Evolutionary conservation across 2,888 invertebrate genomes (phyloP), one percentile per base, ranked within the genome.

Genomic region (Scaptomyza cyrtandrae): DNA sequence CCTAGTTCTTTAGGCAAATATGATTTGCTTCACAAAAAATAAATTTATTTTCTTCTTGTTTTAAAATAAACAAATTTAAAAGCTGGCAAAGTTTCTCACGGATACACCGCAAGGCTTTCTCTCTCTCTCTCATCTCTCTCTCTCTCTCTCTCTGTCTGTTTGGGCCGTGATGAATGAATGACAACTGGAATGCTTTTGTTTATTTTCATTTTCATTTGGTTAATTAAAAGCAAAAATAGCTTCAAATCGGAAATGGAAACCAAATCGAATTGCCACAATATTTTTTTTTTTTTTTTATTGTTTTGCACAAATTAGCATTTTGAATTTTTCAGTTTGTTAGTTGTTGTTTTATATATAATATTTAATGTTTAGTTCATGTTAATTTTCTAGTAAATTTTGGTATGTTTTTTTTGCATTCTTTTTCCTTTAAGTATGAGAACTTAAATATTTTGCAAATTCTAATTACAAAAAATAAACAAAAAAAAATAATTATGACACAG

Each of bases 141-240:
- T 29, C 29, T 7, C 29, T 29, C 29, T 1, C 29, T 29, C 48
- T 11, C 14, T 33, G 0, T 33, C 33, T 10, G 11, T 3, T 11
- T 29, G 1, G 2, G n/a, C 2, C 39, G 43, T 74, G 89, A 82
- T 88, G 89, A 80, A 86, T 88, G 89, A 80, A 87, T 66, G 82
- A 87, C 82, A 82, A 87, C 89, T 82, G 82, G 88, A 81, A 86
- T 33, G 16, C 35, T 16, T 48, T 19, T 50, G 16, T 13, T 49
- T 49, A 29, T 35, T n/a, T 50, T 35, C 9, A 2, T 35, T 33
- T 19, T 9, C 9, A 0, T 16, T 53, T 62, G 39, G 58, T 58
- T 60, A 75, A 75, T 75, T 70, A 52, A 64, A 58, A 58, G n/a
- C 59, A 43, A 52, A 74, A 56, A 66, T 56, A 52, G 31, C 24